These are phyloP conservation scores for Odobenus rosmarus DNA, from an alignment of 2,113 vertebrate genomes.

Conservation along the genomic window DNA sequence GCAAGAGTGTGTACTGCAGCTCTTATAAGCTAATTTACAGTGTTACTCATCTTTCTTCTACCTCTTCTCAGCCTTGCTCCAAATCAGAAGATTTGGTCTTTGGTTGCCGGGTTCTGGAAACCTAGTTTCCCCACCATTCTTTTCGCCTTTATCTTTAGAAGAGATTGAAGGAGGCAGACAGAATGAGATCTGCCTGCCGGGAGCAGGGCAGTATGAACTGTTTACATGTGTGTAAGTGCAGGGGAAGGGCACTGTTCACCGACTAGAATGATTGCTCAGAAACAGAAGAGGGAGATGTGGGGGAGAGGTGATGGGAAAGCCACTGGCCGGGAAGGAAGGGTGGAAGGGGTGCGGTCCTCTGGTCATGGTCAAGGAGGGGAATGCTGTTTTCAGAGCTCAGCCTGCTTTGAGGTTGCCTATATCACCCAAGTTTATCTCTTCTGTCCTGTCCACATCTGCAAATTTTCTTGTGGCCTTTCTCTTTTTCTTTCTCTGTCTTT, in stretches of 20 bases:
- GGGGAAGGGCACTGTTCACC: too few species aligned
- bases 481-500: too few species aligned
- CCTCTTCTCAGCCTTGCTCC: conserved; percentile 69
- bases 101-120: conserved; percentile 72
- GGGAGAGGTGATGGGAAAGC: not conserved
- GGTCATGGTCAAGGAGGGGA: not conserved
- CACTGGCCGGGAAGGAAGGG: too few species aligned
- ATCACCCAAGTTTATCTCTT: not conserved
- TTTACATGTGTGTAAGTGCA: not conserved
- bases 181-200: conserved; percentile 39
- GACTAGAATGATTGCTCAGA: not conserved
- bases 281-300: not conserved
- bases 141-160: conserved; percentile 67
- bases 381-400: too few species aligned
- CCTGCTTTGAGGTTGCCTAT: not conserved
- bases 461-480: not conserved
- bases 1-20: not conserved
- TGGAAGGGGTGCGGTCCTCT: not conserved
- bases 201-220: conserved; percentile 56
- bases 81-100: not conserved
- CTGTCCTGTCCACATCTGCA: not conserved
- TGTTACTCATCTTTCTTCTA: conserved; percentile 33
- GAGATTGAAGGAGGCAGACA: conserved; percentile 31
- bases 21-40: accelerated
- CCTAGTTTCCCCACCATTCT: conserved; percentile 68